Base-by-base conservation (phyloP, 1,140 invertebrate genomes). In the Conus ventricosus region DNA sequence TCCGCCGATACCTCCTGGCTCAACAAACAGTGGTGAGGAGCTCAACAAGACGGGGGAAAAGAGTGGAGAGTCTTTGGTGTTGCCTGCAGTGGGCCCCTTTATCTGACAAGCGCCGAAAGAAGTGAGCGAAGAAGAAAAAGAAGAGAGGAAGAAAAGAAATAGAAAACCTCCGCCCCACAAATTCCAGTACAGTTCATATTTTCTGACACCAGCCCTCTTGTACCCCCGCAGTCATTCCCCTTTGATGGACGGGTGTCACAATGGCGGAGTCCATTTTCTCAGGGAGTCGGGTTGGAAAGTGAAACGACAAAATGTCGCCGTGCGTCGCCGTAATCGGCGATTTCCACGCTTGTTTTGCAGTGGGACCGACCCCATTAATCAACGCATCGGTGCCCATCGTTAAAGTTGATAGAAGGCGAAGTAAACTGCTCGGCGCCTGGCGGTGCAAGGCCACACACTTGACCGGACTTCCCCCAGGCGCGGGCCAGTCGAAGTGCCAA, bases 231-330 rank as follows among this genome's bases (percentile, higher is more conserved):
- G 93, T 93, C 91, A 91, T 92, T 85, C 92, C 91, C 90, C 92
- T 93, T 93, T 94, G 93, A 94, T 93, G 91, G 93, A 94, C 93
- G 93, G 93, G 93, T 94, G 93, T 94, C 93, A 94, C 92, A 93
- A 71, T 91, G 93, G 93, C 91, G 82, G 75, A 92, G 92, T 93
- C 93, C 91, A 94, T 57, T 5, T 90, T 89, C 90, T 27, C 57
- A 91, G 91, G 93, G 88, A 75, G 90, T 67, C n/a, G 39, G 90
- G n/a, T 20, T 55, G 71, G 71, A 11, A 6, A 39, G 57, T 60
- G 57, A 60, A 60, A 60, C 57, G 8, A 60, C 57, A 60, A 60
- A 60, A 60, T 39, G 39, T 39, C 39, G 39, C 39, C 39, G 39
- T 39, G 5, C 3, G 39, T 39, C 39, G 39, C 39, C 39, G 39